Base-by-base conservation (phyloP, 2,113 vertebrate genomes). In the Lampris megalopsis region DNA sequence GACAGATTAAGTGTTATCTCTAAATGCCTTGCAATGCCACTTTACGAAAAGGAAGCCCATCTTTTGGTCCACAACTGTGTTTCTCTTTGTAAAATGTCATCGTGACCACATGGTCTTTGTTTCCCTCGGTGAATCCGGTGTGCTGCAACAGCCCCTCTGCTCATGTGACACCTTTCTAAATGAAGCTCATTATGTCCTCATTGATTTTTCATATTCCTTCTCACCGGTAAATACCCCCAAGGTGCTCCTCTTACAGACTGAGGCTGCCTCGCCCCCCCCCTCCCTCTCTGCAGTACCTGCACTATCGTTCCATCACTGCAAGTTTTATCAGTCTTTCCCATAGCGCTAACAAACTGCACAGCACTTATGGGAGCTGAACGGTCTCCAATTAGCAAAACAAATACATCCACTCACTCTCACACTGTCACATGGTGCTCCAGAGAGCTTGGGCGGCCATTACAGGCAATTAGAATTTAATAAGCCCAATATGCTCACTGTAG, bases 331-430 rank as follows among this genome's bases (percentile, higher is more conserved):
- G 73, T 45, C 2, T 13, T 70, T 87, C 87, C 81, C 78, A 2
- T 56, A 86, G 82, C 80, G 76, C 71, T 40, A 24, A 80, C 71
- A 76, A 76, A 86, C 85, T 85, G 81, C 82, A 76, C 73, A 78
- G 80, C 87, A 86, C 88, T 90, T 91, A 88, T 83, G 85, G 81
- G 86, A 90, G 77, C 86, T 75, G 85, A 91, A 91, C 72, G 80
- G 76, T 91, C 90, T 93, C 91, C 89, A 92, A 93, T 93, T 92
- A 91, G 90, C 86, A 89, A 90, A 93, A 91, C 92, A 91, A 92
- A 92, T 91, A 92, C 85, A 86, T 84, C 75, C 61, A 75, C 86
- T 88, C 71, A 80, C 85, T 69, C 81, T 87, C 81, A 67, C 86
- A 80, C 69, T 86, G 85, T 86, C 90, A 86, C 86, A 85, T 58